Base-by-base conservation (phyloP, 2,113 vertebrate species). In the Entelurus aequoreus region DNA sequence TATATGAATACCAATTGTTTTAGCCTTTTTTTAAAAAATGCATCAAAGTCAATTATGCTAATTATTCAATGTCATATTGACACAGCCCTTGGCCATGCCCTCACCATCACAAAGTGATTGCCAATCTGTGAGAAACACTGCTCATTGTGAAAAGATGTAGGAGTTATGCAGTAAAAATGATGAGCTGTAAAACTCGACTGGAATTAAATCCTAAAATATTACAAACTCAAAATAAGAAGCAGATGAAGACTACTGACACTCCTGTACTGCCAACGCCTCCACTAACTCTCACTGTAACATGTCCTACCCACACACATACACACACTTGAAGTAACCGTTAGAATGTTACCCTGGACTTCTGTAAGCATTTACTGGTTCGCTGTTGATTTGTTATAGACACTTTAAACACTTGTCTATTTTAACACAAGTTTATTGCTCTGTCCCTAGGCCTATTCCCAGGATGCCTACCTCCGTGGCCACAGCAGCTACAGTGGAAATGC, bases 381-480 rank as follows among this genome's bases (percentile, higher is more conserved):
- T 73, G 70, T 62, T 58, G 69, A 74, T 79, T 44, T 78, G 50
- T 82, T 65, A 63, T 65, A 65, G 55, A 57, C 52, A 19, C 62
- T 65, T 70, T 71, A 48, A 65, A 56, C 58, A 68, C 15, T 0
- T 67, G 38, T 69, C 16, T 65, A 11, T 69, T 71, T 67, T 87
- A 75, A 88, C 62, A 38, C 36, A 48, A 54, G 15, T 75, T 62
- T 81, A 55, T 65, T 68, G 65, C 66, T 84, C 64, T 82, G 35
- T 71, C 88, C 38, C 19, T 75, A 99, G 96, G 97, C 96, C 0
- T 99, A 99, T 90, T 99, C 94, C 77, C 94, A 99, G 85, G 96
- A 99, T 94, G 97, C 97, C 88, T 99, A 99, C 91, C 86, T 95
- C 83, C 96, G 95, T 87, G 93, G 95, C 86, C 94, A 94, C 0